phyloP scores from a whole-genome alignment of 2,888 invertebrate genomes.

The Hemithea aestivaria region DNA sequence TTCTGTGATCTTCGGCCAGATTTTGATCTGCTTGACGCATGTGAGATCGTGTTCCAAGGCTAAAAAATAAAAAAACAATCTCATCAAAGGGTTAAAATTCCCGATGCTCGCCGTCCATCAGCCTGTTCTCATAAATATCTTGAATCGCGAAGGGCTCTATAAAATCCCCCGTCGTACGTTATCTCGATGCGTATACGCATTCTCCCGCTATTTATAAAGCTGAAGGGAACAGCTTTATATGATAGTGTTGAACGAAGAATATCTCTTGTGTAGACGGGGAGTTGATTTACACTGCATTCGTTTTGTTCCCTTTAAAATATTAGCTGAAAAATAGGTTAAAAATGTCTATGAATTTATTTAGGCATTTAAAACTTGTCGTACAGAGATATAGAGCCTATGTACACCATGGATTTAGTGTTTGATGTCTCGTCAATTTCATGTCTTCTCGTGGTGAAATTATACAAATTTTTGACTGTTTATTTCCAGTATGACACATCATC shows the following conservation, averaged over 20 bases:
- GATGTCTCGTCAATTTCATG: too few relatives aligned
- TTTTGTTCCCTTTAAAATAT: too few relatives aligned
- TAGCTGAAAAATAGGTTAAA: too few relatives aligned
- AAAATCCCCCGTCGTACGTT: slow-evolving; percentile 45
- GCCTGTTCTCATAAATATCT: slow-evolving; percentile 38
- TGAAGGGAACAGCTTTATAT: slow-evolving; percentile 54
- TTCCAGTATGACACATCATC: slow-evolving; percentile 70
- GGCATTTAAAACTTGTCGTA: too few relatives aligned
- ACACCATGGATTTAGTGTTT: too few relatives aligned
- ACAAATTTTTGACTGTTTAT: background rate
- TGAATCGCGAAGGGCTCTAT: slow-evolving; percentile 49
- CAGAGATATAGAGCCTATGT: too few relatives aligned
- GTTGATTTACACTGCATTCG: too few relatives aligned
- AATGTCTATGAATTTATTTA: too few relatives aligned
- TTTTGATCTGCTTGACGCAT: too few relatives aligned
- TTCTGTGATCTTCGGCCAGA: too few relatives aligned
- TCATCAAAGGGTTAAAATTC: slow-evolving; percentile 2
- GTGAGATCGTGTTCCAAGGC: too few relatives aligned
- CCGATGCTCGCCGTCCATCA: slow-evolving; percentile 41
- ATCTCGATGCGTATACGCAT: slow-evolving; percentile 48
- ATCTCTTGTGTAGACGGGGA: slow-evolving; percentile 20
- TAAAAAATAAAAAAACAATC: background rate
- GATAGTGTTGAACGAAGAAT: slow-evolving; percentile 56
- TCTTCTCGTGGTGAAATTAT: too few relatives aligned
- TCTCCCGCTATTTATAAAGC: slow-evolving; percentile 65